Percentiles rank a stretch among this genome's conserved stretches.
Conservation (phyloP, 1,140 invertebrate species). For the Amyelois transitella region DNA sequence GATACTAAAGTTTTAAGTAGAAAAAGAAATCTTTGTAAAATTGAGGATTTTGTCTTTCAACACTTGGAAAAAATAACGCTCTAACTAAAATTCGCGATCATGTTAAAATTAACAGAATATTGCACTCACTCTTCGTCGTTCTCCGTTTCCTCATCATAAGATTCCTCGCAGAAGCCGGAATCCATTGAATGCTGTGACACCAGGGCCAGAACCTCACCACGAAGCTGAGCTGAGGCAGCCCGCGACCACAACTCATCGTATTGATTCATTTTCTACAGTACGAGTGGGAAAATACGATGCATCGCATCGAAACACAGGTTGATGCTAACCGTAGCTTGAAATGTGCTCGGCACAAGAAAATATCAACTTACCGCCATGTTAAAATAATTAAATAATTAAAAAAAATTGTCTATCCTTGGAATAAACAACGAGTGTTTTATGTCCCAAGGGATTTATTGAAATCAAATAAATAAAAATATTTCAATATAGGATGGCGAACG, state of each 20-base stretch:
- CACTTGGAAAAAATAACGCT: too few species aligned
- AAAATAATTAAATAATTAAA: too few species aligned
- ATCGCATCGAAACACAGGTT: slow-evolving; percentile 9
- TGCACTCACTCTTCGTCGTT: background rate
- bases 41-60: too few species aligned
- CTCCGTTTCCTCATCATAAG: background rate
- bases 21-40: too few species aligned
- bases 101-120: too few species aligned
- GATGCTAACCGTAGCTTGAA: slow-evolving; percentile 17
- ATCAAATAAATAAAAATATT: too few species aligned
- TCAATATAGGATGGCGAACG: too few species aligned
- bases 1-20: too few species aligned
- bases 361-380: background rate
- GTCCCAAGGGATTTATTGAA: too few species aligned
- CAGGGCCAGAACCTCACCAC: background rate
- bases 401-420: too few species aligned
- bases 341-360: background rate
- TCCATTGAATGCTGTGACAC: background rate
- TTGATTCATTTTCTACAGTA: background rate
- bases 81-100: too few species aligned
- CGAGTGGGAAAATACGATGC: background rate
- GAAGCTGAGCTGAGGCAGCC: background rate
- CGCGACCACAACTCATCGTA: background rate
- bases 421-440: too few species aligned
- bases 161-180: background rate